A percentile compares a stretch with the other conserved stretches of the same genome.
phyloP scores from a whole-genome alignment of 2,113 vertebrate genomes.

The Spea multiplicata region DNA sequence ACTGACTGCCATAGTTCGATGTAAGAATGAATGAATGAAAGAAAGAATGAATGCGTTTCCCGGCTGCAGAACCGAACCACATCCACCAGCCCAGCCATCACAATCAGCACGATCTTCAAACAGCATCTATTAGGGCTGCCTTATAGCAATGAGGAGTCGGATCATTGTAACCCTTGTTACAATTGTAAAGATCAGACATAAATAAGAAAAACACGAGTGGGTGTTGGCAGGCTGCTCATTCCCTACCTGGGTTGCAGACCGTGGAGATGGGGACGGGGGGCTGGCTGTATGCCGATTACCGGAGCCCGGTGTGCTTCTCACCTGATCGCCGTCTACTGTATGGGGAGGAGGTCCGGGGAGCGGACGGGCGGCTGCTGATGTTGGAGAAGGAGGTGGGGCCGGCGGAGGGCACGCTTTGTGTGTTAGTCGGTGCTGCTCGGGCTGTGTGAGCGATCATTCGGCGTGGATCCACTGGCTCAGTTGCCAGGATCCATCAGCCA shows the following conservation, averaged over 20 bases:
- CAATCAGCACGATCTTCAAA: too few species aligned
- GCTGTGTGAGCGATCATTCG: not conserved
- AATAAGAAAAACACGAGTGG: too few species aligned
- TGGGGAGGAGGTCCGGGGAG: conserved; percentile 32
- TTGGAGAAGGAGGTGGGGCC: conserved; percentile 24
- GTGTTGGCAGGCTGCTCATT: not conserved
- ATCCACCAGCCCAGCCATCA: too few species aligned
- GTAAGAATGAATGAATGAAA: too few species aligned
- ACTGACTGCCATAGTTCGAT: not conserved
- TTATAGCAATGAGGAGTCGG: too few species aligned
- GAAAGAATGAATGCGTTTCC: too few species aligned
- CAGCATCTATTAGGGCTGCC: too few species aligned
- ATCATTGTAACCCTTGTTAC: too few species aligned
- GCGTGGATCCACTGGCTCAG: too few species aligned
- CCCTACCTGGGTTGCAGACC: conserved; percentile 4
- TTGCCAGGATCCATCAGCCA: too few species aligned
- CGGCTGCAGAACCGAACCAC: too few species aligned
- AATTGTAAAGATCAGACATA: too few species aligned
- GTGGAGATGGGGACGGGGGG: not conserved
- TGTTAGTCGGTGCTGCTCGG: not conserved
- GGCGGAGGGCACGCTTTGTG: conserved; percentile 2
- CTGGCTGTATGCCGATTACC: conserved; percentile 1
- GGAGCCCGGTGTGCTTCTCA: not conserved
- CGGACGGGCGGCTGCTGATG: conserved; percentile 14
- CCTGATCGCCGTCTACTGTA: conserved; percentile 13